Evolutionary conservation across 2,888 invertebrate species (phyloP).

Genomic region (Dendrolimus pini): DNA sequence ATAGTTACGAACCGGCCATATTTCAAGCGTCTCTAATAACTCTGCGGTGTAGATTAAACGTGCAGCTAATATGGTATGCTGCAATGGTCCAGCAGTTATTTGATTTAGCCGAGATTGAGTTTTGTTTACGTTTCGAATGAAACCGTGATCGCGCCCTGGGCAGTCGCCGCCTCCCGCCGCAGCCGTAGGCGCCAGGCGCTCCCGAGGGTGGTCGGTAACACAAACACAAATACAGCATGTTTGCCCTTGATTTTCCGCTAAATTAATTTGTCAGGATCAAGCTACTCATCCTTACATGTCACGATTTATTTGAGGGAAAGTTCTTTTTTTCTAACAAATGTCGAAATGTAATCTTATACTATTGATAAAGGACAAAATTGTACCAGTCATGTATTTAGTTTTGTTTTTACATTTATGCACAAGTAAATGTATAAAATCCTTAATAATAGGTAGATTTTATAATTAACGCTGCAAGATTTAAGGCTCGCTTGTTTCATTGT

Average conservation of each 20-base stretch:
- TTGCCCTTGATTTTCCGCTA: conserved; percentile 72
- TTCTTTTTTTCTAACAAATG: conserved; percentile 9
- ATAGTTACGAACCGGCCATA: too few relatives aligned
- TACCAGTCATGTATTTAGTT: background rate
- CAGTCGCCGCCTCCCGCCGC: conserved; percentile 13
- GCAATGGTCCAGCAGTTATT: conserved; percentile 40
- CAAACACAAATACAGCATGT: conserved; percentile 59
- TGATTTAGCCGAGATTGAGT: conserved; percentile 60
- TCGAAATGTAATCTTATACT: background rate
- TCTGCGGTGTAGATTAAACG: conserved; percentile 2
- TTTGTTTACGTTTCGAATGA: conserved; percentile 68
- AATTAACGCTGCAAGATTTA: too few relatives aligned
- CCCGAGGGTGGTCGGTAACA: conserved; percentile 51
- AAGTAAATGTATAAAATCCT: too few relatives aligned
- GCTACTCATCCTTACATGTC: background rate
- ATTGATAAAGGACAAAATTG: background rate
- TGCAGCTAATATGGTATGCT: conserved; percentile 25
- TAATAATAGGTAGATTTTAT: too few relatives aligned
- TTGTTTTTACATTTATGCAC: too few relatives aligned
- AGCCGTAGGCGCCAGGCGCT: conserved; percentile 16
- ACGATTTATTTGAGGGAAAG: conserved; percentile 2
- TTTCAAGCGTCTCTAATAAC: too few relatives aligned
- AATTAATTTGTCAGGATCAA: conserved; percentile 60
- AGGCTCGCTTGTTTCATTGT: too few relatives aligned
- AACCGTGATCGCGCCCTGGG: conserved; percentile 26